Evolutionary conservation across 2,113 vertebrate species (phyloP).

Genomic region (Erpornis zantholeuca): DNA sequence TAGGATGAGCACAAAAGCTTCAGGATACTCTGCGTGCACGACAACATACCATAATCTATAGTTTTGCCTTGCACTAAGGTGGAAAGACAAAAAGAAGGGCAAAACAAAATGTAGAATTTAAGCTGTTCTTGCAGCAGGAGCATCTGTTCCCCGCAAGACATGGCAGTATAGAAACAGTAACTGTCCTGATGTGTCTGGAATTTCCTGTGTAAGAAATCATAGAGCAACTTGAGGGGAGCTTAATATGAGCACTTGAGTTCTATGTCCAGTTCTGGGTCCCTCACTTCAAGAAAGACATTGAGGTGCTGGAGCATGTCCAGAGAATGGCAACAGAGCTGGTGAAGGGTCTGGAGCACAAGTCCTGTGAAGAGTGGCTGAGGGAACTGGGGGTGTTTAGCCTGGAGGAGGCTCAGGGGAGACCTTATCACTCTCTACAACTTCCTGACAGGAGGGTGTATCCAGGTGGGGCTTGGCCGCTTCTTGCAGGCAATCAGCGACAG

Average conservation of each 20-base stretch:
- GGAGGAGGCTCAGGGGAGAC: not conserved
- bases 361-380: not conserved
- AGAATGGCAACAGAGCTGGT: not conserved
- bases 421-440: not conserved
- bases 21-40: too few relatives aligned
- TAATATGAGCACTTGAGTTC: not conserved
- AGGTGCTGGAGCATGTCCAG: not conserved
- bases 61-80: not conserved
- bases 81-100: not conserved
- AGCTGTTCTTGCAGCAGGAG: not conserved
- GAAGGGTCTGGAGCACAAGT: not conserved
- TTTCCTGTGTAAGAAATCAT: not conserved
- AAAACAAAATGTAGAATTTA: not conserved
- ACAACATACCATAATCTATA: rapidly evolving
- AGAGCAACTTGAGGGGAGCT: not conserved
- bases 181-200: not conserved
- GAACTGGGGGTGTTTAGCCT: not conserved
- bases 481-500: not conserved
- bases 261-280: not conserved
- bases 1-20: not conserved
- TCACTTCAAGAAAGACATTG: not conserved
- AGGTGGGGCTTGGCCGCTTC: not conserved
- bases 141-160: not conserved
- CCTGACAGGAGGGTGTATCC: not conserved
- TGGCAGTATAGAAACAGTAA: not conserved